phyloP scores from a whole-genome alignment of 1,140 invertebrate species.

The Schlechtendalia chinensis region DNA sequence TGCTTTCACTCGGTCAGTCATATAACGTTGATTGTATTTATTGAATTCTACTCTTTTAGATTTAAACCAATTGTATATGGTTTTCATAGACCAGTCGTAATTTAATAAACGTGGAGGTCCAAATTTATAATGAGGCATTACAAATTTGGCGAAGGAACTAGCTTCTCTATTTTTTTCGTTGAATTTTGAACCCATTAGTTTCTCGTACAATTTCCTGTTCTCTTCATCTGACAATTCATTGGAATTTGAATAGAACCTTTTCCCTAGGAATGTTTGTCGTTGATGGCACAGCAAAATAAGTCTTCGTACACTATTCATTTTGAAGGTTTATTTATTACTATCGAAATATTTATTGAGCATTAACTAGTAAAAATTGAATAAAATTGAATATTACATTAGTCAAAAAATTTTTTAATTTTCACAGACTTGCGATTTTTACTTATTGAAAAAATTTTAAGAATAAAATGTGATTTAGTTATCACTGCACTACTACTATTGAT shows the following conservation, averaged over 20 bases:
- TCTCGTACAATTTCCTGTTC: slow-evolving; percentile 16
- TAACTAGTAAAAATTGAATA: no score
- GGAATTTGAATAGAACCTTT: neutral
- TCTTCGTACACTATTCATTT: slow-evolving; percentile 32
- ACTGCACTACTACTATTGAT: neutral
- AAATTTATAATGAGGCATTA: slow-evolving; percentile 24
- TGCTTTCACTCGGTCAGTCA: slow-evolving; percentile 50
- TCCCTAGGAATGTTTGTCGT: neutral
- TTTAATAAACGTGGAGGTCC: slow-evolving; percentile 7
- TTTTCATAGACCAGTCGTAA: slow-evolving; percentile 43
- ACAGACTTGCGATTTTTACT: no score
- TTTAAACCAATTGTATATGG: neutral
- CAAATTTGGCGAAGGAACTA: neutral
- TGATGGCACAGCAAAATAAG: neutral
- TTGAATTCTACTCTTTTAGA: slow-evolving; percentile 2
- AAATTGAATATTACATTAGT: no score
- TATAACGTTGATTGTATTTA: slow-evolving; percentile 51
- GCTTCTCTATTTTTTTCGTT: slow-evolving; percentile 20
- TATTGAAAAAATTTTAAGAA: neutral
- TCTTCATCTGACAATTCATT: slow-evolving; percentile 11
- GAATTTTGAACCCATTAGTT: neutral
- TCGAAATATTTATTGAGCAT: no score
- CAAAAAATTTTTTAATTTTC: no score
- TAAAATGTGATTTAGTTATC: neutral
- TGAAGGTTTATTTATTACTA: neutral